phyloP scores from a whole-genome alignment of 2,797 vertebrate species.

The Bovichtus diacanthus region DNA sequence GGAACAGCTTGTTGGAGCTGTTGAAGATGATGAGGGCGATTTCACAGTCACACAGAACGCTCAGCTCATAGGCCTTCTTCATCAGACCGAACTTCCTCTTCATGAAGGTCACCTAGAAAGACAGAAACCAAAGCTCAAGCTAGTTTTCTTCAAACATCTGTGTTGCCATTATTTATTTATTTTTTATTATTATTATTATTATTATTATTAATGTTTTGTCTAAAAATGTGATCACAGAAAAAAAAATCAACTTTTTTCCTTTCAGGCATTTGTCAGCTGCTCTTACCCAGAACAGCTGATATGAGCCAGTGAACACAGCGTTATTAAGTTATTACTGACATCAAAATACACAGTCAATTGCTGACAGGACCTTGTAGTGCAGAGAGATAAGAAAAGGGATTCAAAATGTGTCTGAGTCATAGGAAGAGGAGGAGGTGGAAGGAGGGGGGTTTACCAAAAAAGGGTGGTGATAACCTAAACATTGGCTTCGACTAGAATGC shows the following conservation, averaged over 20 bases:
- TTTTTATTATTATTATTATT: no score
- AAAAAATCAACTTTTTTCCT: no score
- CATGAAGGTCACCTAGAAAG: conserved; percentile 93
- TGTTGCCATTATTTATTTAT: no score
- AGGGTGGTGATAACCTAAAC: conserved; percentile 6
- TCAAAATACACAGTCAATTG: not conserved
- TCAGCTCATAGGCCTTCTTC: conserved; percentile 96
- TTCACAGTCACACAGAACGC: conserved; percentile 94
- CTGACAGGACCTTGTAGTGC: not conserved
- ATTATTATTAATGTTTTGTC: no score
- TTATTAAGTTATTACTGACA: not conserved
- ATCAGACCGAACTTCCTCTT: conserved; percentile 98
- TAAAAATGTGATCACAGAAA: no score
- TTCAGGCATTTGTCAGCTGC: not conserved
- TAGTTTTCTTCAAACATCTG: not conserved
- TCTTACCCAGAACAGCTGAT: not conserved
- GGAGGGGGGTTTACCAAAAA: not conserved
- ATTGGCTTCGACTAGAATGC: conserved; percentile 1
- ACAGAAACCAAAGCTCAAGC: conserved; percentile 10
- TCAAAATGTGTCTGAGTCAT: conserved; percentile 7
- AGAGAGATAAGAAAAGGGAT: not conserved
- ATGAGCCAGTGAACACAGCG: not conserved
- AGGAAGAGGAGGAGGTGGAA: not conserved
- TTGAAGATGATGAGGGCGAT: conserved; percentile 96
- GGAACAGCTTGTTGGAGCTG: conserved; percentile 95